Conservation (phyloP, 2,888 invertebrate species). For the Acronicta aceris region DNA sequence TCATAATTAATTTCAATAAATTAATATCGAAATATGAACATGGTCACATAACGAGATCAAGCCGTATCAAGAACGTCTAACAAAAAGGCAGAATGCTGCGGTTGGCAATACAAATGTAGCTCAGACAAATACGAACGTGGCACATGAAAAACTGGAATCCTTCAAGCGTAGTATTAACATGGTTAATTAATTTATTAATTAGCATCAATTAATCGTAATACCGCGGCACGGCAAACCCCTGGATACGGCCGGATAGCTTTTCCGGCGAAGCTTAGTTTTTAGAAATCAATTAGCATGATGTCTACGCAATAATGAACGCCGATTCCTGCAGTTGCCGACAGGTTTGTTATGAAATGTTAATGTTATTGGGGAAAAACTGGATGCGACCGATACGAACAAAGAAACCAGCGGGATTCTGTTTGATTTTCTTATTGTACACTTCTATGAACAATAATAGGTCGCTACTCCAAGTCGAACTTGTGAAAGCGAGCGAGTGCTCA, state of each 20-base stretch:
- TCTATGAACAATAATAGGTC: slow-evolving; percentile 63
- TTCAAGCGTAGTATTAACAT: slow-evolving; percentile 83
- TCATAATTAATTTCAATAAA: slow-evolving; percentile 77
- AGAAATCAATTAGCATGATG: slow-evolving; percentile 71
- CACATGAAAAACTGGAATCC: slow-evolving; percentile 76
- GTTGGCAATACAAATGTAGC: slow-evolving; percentile 75
- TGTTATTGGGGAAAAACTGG: slow-evolving; percentile 62
- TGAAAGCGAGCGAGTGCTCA: slow-evolving; percentile 60
- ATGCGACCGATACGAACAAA: slow-evolving; percentile 59
- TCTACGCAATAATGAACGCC: slow-evolving; percentile 67
- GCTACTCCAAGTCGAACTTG: slow-evolving; percentile 59
- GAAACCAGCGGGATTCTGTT: slow-evolving; percentile 65
- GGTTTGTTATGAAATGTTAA: slow-evolving; percentile 68
- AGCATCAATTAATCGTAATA: slow-evolving; percentile 85
- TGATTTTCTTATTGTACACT: slow-evolving; percentile 69
- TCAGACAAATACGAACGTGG: slow-evolving; percentile 74
- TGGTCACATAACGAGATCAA: slow-evolving; percentile 61
- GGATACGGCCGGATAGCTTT: slow-evolving; percentile 79
- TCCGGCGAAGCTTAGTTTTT: slow-evolving; percentile 77
- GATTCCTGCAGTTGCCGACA: slow-evolving; percentile 71
- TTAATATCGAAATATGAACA: slow-evolving; percentile 76
- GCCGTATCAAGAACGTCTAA: slow-evolving; percentile 64
- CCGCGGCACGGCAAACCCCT: slow-evolving; percentile 69
- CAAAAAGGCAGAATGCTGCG: slow-evolving; percentile 76
- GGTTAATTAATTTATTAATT: slow-evolving; percentile 88